Conservation (phyloP, 2,888 invertebrate genomes). For the Apamea monoglypha region DNA sequence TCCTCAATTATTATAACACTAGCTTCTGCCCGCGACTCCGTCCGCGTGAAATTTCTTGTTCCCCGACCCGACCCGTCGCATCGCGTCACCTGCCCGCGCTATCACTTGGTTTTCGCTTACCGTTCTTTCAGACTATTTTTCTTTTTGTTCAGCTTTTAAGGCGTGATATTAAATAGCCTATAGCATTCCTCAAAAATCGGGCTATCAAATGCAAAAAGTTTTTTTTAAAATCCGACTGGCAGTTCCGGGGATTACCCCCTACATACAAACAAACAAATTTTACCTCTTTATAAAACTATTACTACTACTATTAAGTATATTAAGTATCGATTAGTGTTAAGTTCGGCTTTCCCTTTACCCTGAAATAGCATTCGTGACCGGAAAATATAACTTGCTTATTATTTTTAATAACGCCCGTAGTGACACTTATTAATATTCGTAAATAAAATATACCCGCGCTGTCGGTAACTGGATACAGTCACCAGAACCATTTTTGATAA, state of each 20-base stretch:
- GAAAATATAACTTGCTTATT: conserved; percentile 6
- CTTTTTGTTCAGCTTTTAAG: background rate
- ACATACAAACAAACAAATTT: background rate
- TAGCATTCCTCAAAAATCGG: background rate
- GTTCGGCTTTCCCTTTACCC: background rate
- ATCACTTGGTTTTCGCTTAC: background rate
- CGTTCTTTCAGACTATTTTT: background rate
- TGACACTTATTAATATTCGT: conserved; percentile 10
- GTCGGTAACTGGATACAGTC: conserved; percentile 35
- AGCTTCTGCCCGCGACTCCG: background rate
- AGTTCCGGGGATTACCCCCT: background rate
- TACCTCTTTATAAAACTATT: background rate
- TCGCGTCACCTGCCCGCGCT: background rate
- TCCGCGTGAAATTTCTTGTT: background rate
- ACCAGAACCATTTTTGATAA: conserved; percentile 58
- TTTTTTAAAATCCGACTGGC: no score
- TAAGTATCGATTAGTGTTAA: no score
- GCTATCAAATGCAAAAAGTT: background rate
- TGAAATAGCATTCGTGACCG: background rate
- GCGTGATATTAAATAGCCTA: background rate
- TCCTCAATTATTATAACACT: background rate
- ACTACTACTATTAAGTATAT: no score
- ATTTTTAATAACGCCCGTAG: conserved; percentile 9
- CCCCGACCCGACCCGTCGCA: no score
- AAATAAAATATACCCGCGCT: conserved; percentile 19